phyloP scores from a whole-genome alignment of 2,888 invertebrate species.

The Parthenolecanium corni region DNA sequence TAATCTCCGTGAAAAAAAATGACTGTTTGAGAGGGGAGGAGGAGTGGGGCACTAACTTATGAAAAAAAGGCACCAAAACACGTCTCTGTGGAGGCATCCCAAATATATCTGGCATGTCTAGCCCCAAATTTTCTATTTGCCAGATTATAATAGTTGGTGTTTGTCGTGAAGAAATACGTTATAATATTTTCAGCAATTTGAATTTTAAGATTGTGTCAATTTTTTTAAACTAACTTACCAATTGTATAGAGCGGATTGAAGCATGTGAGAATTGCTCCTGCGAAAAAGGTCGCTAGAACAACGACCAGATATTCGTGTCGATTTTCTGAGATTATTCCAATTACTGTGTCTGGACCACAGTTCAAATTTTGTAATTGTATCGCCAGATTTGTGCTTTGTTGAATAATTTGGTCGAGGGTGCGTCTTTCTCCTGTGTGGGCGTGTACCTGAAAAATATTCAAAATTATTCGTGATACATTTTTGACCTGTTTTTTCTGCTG shows the following conservation, averaged over 20 bases:
- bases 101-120: no score
- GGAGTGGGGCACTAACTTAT: no score
- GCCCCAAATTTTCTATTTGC: no score
- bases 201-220: not conserved
- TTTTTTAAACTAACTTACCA: slow-evolving; percentile 36
- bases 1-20: no score
- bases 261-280: slow-evolving; percentile 56
- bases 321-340: slow-evolving; percentile 50
- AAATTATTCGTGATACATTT: no score
- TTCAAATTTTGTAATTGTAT: not conserved
- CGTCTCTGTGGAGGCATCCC: no score
- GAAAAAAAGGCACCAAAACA: no score
- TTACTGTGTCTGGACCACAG: not conserved
- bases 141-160: no score
- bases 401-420: not conserved
- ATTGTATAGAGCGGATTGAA: slow-evolving; percentile 59
- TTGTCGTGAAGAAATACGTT: no score
- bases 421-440: not conserved
- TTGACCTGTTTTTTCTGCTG: no score
- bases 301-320: slow-evolving; percentile 60
- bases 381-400: not conserved
- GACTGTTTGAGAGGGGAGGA: no score
- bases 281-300: slow-evolving; percentile 53
- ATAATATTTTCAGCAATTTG: no score
- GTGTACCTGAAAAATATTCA: not conserved